These are phyloP conservation scores for Ictalurus furcatus DNA, from an alignment of 2,113 vertebrate genomes.

Conservation along the genomic window DNA sequence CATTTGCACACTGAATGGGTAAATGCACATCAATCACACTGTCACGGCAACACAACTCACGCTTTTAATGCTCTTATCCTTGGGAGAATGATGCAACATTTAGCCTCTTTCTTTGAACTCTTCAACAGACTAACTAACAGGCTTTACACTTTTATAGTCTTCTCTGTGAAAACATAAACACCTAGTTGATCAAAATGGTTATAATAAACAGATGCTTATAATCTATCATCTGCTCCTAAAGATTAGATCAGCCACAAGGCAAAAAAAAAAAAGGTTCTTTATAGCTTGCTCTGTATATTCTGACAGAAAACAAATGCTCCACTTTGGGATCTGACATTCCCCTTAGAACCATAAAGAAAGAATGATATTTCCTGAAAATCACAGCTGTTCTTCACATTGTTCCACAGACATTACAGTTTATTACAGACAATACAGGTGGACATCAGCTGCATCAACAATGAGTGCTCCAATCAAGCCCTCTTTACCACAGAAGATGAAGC, in stretches of 20 bases:
- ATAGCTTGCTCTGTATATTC: constrained; percentile 4
- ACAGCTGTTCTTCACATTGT: constrained; percentile 2
- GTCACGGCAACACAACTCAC: constrained; percentile 54
- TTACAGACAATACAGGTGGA: constrained; percentile 13
- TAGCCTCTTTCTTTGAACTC: background rate
- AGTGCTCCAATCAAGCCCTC: background rate
- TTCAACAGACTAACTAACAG: background rate
- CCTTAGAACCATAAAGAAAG: constrained; percentile 1
- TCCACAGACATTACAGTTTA: constrained; percentile 3
- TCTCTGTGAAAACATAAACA: constrained; percentile 3
- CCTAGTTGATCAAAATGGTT: background rate
- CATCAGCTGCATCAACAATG: background rate
- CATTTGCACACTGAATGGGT: constrained; percentile 59
- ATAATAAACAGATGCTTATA: background rate
- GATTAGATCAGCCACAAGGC: background rate
- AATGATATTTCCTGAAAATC: background rate
- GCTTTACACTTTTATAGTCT: background rate
- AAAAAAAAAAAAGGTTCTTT: background rate
- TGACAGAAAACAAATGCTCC: constrained; percentile 6
- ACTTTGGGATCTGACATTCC: background rate
- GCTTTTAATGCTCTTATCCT: background rate
- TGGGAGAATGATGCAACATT: background rate
- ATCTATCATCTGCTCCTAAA: background rate
- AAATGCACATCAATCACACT: constrained; percentile 61
- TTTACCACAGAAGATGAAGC: background rate